Evolutionary conservation across 2,888 invertebrate species (phyloP).

Genomic region (Cephus pulcher): DNA sequence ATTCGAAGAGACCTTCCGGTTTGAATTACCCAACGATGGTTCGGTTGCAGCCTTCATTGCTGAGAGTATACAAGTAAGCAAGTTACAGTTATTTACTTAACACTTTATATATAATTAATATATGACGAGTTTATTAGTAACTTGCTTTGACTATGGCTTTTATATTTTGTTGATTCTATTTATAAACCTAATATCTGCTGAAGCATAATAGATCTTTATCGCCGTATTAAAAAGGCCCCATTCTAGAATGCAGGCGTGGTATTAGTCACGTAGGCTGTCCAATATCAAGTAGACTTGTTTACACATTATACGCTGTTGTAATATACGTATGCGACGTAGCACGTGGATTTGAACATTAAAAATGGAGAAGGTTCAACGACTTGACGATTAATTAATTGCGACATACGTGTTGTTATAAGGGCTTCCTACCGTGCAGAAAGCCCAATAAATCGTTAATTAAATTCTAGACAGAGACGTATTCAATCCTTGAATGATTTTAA

Average conservation of each 20-base stretch:
- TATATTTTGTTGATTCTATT: not conserved
- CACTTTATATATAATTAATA: no score
- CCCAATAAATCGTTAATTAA: not conserved
- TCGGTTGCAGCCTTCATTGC: conserved; percentile 91
- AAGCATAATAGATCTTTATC: not conserved
- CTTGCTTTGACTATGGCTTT: not conserved
- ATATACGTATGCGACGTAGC: not conserved
- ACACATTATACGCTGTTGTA: not conserved
- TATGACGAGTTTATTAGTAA: not conserved
- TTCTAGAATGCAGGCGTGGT: not conserved
- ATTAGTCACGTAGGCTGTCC: not conserved
- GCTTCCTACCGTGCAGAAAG: not conserved
- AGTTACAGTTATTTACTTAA: not conserved
- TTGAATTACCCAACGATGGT: conserved; percentile 79
- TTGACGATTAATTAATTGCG: not conserved
- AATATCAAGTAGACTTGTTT: not conserved
- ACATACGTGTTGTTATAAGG: not conserved
- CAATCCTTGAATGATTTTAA: not conserved
- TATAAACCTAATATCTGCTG: not conserved
- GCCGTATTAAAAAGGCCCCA: not conserved
- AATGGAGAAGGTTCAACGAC: not conserved
- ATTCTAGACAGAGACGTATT: not conserved
- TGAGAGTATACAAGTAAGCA: conserved; percentile 87
- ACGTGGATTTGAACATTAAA: not conserved
- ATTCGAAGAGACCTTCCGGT: conserved; percentile 81